A percentile compares a stretch with the other conserved stretches of the same genome.
These are phyloP conservation scores for Centropus unirufus DNA, from an alignment of 2,113 vertebrate species.

Conservation along the genomic window DNA sequence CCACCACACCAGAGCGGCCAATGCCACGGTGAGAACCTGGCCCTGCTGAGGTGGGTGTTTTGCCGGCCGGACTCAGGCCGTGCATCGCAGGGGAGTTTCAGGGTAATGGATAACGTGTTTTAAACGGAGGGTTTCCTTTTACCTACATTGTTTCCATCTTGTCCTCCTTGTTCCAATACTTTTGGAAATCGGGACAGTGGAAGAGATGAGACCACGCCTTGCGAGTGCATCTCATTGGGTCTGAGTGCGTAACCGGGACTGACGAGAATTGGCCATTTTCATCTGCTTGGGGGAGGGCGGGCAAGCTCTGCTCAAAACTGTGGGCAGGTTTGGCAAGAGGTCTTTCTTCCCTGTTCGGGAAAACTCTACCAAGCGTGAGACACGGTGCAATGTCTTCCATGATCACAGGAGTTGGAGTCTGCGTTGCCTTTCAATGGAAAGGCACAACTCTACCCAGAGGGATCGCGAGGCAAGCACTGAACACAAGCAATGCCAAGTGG, in stretches of 20 bases:
- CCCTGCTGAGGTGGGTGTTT: background rate
- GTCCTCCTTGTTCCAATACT: background rate
- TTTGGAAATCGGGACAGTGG: background rate
- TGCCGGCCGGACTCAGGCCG: background rate
- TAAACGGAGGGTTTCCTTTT: background rate
- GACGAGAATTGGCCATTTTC: background rate
- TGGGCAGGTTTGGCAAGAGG: background rate
- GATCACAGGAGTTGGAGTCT: background rate
- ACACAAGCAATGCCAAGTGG: slow-evolving; percentile 4
- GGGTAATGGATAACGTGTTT: background rate
- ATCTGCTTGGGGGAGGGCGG: background rate
- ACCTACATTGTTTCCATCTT: background rate
- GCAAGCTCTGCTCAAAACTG: background rate
- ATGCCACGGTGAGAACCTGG: background rate
- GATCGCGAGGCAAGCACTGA: slow-evolving; percentile 35
- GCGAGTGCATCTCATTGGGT: background rate
- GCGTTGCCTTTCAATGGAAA: slow-evolving; percentile 43
- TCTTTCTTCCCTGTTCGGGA: background rate
- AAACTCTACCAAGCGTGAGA: background rate
- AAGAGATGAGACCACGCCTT: background rate
- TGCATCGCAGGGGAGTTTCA: background rate
- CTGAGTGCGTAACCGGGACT: background rate
- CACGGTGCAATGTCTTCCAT: background rate
- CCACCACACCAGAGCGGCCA: background rate
- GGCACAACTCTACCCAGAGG: slow-evolving; percentile 57